Evolutionary conservation across 2,797 vertebrate species (phyloP).

Genomic region (Periparus ater): DNA sequence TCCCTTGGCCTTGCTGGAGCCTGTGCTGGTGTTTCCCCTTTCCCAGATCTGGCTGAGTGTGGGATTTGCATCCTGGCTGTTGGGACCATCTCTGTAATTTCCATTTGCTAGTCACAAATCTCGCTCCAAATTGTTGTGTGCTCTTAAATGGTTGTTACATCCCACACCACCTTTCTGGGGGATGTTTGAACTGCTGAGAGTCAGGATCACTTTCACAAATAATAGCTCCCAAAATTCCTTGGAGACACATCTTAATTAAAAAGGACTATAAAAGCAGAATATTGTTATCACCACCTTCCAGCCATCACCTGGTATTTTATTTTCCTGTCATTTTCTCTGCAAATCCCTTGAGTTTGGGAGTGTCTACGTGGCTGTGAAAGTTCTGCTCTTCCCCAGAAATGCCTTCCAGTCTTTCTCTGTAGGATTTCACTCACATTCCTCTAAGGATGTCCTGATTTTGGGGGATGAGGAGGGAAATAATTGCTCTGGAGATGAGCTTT

Average conservation of each 20-base stretch:
- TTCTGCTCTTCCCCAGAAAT: not conserved
- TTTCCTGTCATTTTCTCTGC: not conserved
- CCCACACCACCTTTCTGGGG: not conserved
- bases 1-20: not conserved
- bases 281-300: not conserved
- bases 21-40: not conserved
- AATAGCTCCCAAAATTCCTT: not conserved
- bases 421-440: not conserved
- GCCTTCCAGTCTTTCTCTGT: not conserved
- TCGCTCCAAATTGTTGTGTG: not conserved
- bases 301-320: not conserved
- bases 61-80: not conserved
- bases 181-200: not conserved
- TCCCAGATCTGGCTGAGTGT: not conserved
- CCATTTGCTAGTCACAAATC: conserved; percentile 21
- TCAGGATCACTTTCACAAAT: not conserved
- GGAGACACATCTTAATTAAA: conserved; percentile 18
- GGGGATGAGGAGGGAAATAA: not conserved
- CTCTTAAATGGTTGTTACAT: not conserved
- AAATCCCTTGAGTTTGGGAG: not conserved
- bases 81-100: conserved; percentile 33
- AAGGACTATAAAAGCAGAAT: not conserved
- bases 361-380: rapidly evolving
- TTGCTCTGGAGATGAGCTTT: not conserved
- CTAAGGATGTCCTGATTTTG: not conserved